These are phyloP conservation scores for Sinocyclocheilus maitianheensis DNA, from an alignment of 2,113 vertebrate species.

Conservation along the genomic window DNA sequence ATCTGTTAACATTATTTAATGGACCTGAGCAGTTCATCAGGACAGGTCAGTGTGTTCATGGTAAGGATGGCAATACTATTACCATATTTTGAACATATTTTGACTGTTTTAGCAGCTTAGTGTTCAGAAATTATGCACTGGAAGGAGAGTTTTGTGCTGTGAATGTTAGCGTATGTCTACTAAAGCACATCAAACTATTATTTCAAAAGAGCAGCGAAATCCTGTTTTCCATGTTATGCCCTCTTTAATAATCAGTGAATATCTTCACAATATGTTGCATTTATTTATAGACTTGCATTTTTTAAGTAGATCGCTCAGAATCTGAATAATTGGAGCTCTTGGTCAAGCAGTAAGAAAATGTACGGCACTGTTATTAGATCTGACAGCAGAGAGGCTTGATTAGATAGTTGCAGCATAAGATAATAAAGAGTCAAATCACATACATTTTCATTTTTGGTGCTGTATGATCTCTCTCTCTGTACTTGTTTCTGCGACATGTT, in stretches of 20 bases:
- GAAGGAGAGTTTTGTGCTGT: background rate
- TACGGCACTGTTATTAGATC: conserved; percentile 46
- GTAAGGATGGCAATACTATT: background rate
- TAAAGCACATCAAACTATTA: background rate
- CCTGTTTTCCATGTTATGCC: conserved; percentile 11
- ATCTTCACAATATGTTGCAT: conserved; percentile 28
- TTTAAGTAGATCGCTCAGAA: conserved; percentile 33
- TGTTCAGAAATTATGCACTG: background rate
- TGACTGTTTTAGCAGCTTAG: background rate
- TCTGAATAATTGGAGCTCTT: conserved; percentile 52
- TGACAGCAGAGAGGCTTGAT: conserved; percentile 52
- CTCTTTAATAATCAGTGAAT: conserved; percentile 24
- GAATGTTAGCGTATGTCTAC: too few relatives aligned
- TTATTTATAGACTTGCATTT: conserved; percentile 24
- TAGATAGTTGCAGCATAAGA: conserved; percentile 49
- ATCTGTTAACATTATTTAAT: background rate
- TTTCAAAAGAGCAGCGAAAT: background rate
- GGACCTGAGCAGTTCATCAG: background rate
- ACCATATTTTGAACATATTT: background rate
- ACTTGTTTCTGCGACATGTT: conserved; percentile 35
- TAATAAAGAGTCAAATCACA: conserved; percentile 47
- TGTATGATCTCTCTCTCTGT: conserved; percentile 46
- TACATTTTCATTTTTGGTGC: conserved; percentile 40
- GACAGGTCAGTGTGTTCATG: background rate
- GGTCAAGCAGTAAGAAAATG: conserved; percentile 34